phyloP scores from a whole-genome alignment of 2,797 vertebrate genomes.

The Harpagifer antarcticus region DNA sequence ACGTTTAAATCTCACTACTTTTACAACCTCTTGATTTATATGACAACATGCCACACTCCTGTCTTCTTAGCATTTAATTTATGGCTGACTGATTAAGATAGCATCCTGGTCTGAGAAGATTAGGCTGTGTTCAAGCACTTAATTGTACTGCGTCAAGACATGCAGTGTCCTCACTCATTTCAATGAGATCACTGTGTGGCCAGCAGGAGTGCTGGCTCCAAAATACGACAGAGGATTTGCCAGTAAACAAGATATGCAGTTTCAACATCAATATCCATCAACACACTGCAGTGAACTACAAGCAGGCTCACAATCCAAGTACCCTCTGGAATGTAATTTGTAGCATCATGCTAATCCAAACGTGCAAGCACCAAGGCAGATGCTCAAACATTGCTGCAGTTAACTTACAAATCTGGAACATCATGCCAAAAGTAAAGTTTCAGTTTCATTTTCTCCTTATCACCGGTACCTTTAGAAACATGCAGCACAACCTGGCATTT shows the following conservation, averaged over 20 bases:
- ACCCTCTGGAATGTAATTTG: too few relatives aligned
- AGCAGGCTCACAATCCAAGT: too few relatives aligned
- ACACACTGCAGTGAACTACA: neutral
- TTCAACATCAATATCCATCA: neutral
- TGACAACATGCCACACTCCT: neutral
- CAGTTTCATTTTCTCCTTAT: conserved; percentile 12
- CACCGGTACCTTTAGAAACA: neutral
- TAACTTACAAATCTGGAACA: neutral
- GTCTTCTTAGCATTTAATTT: neutral
- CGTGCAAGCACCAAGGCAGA: neutral
- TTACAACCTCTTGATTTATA: neutral
- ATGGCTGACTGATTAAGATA: neutral
- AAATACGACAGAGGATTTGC: neutral
- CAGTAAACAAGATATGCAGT: neutral
- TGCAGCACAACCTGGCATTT: conserved; percentile 10
- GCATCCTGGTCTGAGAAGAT: neutral
- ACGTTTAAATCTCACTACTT: neutral
- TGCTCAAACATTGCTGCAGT: neutral
- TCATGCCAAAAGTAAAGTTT: too few relatives aligned
- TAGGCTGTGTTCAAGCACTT: neutral
- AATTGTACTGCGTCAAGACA: neutral
- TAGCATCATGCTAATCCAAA: neutral
- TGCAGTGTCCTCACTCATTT: conserved; percentile 4
- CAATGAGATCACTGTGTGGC: neutral
- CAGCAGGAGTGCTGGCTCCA: neutral